Base-by-base conservation (phyloP, 1,140 invertebrate genomes). In the Wiebesia pumilae region DNA sequence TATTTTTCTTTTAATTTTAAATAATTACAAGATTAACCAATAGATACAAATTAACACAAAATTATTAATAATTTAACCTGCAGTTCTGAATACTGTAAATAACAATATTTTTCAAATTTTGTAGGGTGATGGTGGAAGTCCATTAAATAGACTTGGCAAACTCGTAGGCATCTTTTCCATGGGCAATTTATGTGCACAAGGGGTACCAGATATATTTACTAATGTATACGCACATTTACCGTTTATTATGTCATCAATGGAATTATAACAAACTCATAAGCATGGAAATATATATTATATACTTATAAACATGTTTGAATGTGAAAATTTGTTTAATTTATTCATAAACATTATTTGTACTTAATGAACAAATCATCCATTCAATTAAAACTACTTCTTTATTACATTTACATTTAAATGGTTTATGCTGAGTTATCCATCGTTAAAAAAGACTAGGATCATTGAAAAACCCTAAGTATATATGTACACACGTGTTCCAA, bases 61-160 rank as follows among this genome's bases (percentile, higher is more conserved):
- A 3, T 62, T 62, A 27, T 3, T 62, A 3, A 62, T 10, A 62
- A 19, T 3, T 62, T 62, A 21, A 47, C 6, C 43, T 47, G 43
- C 43, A 47, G 43, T 47, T 47, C 14, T 47, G 14, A 47, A 7
- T 7, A 27, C 19, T 62, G 6, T 62, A 62, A 9, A 62, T 62
- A 62, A n/a, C 4, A 62, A 62, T 21, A 62, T 62, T 21, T 62
- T 12, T 62, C 19, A 21, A 62, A 21, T 30, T 33, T 67, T 33
- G 30, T 27, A 67, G 65, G 77, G 62, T 3, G 62, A 78, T 35
- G 73, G 35, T 24, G 83, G 83, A n/a, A 73, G 58, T 65, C 83
- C 83, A 9, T 35, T 84, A n/a, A 58, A 67, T 35, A 75, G 54
- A 24, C 43, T 33, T 16, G 47, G 27, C 10, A 38, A 27, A 21